Percentiles rank a stretch among this genome's conserved stretches.
Evolutionary conservation across 2,797 vertebrate species (phyloP).

Genomic region (Knipowitschia caucasica): DNA sequence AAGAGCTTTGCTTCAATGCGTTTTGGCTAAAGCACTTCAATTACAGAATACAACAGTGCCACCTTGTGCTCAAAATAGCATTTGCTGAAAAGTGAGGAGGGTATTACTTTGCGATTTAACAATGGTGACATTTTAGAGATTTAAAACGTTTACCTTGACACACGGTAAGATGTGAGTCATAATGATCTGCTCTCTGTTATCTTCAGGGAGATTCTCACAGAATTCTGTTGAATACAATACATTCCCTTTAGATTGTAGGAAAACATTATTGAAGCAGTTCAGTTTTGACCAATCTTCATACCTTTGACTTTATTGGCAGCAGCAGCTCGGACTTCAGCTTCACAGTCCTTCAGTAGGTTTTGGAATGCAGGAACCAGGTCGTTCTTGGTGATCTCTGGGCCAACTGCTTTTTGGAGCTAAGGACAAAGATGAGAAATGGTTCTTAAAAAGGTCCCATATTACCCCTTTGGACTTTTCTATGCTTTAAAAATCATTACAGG

Average conservation of each 20-base stretch:
- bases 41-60: conserved; percentile 56
- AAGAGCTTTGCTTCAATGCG: background rate
- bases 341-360: conserved; percentile 85
- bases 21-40: background rate
- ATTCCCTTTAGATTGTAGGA: background rate
- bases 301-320: conserved; percentile 88
- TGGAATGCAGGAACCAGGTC: conserved; percentile 86
- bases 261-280: background rate
- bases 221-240: conserved; percentile 67
- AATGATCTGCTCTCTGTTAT: conserved; percentile 84
- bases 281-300: conserved; percentile 25
- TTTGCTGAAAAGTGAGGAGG: background rate
- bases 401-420: conserved; percentile 85
- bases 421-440: too few species aligned
- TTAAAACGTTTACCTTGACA: conserved; percentile 75
- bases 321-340: conserved; percentile 84
- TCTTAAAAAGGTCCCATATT: too few species aligned
- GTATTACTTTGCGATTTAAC: background rate
- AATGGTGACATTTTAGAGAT: conserved; percentile 3
- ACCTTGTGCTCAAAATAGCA: conserved; percentile 59
- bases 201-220: conserved; percentile 84
- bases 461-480: too few species aligned
- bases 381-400: conserved; percentile 86
- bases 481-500: too few species aligned
- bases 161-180: conserved; percentile 87